Percentiles rank a stretch among this genome's conserved stretches.
Conservation (phyloP, 2,888 invertebrate species). For the Incurvaria masculella region DNA sequence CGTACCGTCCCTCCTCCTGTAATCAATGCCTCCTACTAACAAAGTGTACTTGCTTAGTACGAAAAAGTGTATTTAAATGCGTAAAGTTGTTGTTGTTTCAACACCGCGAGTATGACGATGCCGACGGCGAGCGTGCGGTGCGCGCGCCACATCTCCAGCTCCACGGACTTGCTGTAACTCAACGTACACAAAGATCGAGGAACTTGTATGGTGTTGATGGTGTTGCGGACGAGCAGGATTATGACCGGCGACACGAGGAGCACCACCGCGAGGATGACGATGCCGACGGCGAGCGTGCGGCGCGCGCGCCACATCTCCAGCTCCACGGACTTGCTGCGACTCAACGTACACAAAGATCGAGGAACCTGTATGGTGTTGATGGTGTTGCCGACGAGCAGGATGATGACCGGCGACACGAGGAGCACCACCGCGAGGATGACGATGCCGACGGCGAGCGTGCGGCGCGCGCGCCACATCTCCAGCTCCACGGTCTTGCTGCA, state of each 20-base stretch:
- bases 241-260: slow-evolving; percentile 51
- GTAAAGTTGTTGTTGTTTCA: too few species aligned
- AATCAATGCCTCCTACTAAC: too few species aligned
- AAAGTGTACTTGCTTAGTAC: too few species aligned
- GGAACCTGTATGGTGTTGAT: slow-evolving; percentile 55
- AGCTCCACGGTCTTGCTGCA: slow-evolving; percentile 38
- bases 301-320: slow-evolving; percentile 46
- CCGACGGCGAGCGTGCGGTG: slow-evolving; percentile 41
- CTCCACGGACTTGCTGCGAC: slow-evolving; percentile 42
- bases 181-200: too few species aligned
- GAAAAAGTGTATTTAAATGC: too few species aligned
- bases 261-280: slow-evolving; percentile 42
- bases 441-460: slow-evolving; percentile 42
- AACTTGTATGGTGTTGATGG: slow-evolving; percentile 57
- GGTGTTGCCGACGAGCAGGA: slow-evolving; percentile 49
- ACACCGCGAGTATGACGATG: slow-evolving; percentile 40
- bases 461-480: slow-evolving; percentile 48
- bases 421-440: slow-evolving; percentile 44
- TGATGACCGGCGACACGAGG: slow-evolving; percentile 49
- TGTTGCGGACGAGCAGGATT: slow-evolving; percentile 48
- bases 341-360: not conserved
- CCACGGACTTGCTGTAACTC: slow-evolving; percentile 42
- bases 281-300: slow-evolving; percentile 39
- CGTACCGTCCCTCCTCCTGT: too few species aligned
- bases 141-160: slow-evolving; percentile 43